Evolutionary conservation across 23 tunicate genomes (phyloP).

Genomic region (Ciona savignyi): DNA sequence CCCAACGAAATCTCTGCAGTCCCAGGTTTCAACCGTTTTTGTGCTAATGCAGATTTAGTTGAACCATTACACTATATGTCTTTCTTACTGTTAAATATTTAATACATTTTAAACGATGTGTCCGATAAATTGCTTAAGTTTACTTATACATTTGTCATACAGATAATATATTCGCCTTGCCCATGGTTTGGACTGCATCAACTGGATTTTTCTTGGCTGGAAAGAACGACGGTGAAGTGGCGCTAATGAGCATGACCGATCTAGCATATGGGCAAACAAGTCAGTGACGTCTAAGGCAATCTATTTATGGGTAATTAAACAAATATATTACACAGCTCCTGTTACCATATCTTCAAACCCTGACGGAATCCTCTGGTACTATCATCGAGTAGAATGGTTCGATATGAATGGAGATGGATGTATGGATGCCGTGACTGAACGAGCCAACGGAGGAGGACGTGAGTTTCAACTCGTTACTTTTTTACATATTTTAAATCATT

Average conservation of each 20-base stretch:
- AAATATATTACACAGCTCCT: conserved; percentile 42
- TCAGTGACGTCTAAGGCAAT: too few species aligned
- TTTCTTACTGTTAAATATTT: neutral
- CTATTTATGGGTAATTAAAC: too few species aligned
- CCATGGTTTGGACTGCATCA: conserved; percentile 43
- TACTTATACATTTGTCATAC: too few species aligned
- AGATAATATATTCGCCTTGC: conserved; percentile 34
- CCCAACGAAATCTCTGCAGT: conserved; percentile 61
- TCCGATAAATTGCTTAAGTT: too few species aligned
- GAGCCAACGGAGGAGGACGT: conserved; percentile 84
- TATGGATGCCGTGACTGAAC: conserved; percentile 57
- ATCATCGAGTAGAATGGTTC: conserved; percentile 85
- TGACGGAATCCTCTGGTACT: conserved; percentile 47
- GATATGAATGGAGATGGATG: conserved; percentile 87
- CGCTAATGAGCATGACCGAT: conserved; percentile 57
- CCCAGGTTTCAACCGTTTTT: conserved; percentile 25
- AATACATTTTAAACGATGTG: neutral
- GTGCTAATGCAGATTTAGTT: neutral
- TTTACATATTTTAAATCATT: too few species aligned
- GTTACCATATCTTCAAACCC: conserved; percentile 37
- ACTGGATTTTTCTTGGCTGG: conserved; percentile 65
- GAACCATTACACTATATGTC: neutral
- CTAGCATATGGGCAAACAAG: conserved; percentile 17
- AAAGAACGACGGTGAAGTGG: conserved; percentile 58
- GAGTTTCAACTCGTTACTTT: conserved; percentile 4